Evolutionary conservation across 2,888 invertebrate species (phyloP).

Genomic region (Lycophotia porphyrea): DNA sequence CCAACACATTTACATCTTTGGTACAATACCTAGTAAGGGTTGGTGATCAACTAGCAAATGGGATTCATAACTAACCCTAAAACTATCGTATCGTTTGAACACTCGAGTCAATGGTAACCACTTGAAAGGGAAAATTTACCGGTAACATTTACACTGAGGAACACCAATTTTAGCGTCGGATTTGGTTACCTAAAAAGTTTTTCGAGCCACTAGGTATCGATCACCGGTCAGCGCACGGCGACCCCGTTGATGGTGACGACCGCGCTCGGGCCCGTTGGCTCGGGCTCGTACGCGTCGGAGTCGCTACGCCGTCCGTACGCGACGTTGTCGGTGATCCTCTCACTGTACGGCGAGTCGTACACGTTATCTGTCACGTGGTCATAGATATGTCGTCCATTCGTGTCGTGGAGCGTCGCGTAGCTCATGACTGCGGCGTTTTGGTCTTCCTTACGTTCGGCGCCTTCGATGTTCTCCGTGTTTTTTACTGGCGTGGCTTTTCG

Average conservation of each 20-base stretch:
- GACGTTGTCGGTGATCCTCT: constrained; percentile 87
- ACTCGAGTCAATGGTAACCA: constrained; percentile 70
- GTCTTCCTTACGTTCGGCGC: constrained; percentile 96
- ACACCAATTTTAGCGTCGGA: constrained; percentile 68
- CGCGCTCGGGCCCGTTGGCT: constrained; percentile 90
- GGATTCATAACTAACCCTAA: constrained; percentile 63
- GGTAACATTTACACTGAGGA: constrained; percentile 68
- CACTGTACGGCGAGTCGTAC: constrained; percentile 94
- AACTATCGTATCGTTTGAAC: constrained; percentile 77
- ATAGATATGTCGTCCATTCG: constrained; percentile 89
- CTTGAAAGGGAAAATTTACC: constrained; percentile 61
- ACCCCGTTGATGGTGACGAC: constrained; percentile 97
- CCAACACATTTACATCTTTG: constrained; percentile 90
- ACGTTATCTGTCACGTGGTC: constrained; percentile 92
- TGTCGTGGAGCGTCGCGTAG: constrained; percentile 95
- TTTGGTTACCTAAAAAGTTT: constrained; percentile 68
- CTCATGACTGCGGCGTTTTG: constrained; percentile 97
- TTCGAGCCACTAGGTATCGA: constrained; percentile 49
- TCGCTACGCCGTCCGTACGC: constrained; percentile 86
- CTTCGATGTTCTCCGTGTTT: constrained; percentile 96
- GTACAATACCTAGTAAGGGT: constrained; percentile 87
- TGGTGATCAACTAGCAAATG: constrained; percentile 73
- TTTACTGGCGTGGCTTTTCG: constrained; percentile 96
- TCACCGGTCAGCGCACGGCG: constrained; percentile 92
- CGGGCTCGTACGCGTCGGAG: constrained; percentile 91